Conservation (phyloP, 2,113 vertebrate species). For the Forbesichthys papilliferus region DNA sequence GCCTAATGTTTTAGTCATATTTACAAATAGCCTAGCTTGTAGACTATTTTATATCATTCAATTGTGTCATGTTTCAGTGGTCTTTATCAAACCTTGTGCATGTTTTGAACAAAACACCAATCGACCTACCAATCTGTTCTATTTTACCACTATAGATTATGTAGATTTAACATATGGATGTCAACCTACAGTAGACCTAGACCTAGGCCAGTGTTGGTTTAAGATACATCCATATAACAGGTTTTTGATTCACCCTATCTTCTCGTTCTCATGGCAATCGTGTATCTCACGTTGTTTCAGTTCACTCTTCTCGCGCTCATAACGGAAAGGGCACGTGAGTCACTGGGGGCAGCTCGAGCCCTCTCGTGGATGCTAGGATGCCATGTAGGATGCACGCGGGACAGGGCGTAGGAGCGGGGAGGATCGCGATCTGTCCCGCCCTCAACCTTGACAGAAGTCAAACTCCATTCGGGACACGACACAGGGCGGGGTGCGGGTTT, state of each 20-base stretch:
- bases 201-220: too few relatives aligned
- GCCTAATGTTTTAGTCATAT: not conserved
- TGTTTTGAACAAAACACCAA: conserved; percentile 9
- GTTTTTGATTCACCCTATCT: too few relatives aligned
- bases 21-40: not conserved
- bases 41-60: not conserved
- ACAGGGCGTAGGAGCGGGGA: too few relatives aligned
- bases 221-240: too few relatives aligned
- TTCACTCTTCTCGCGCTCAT: not conserved
- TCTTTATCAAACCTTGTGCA: conserved; percentile 9
- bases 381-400: not conserved
- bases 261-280: too few relatives aligned
- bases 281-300: not conserved
- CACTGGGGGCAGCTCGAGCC: not conserved
- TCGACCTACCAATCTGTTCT: not conserved
- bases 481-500: not conserved
- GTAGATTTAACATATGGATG: too few relatives aligned
- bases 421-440: not conserved
- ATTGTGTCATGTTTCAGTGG: conserved; percentile 4
- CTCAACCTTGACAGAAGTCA: not conserved
- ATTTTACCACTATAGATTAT: too few relatives aligned
- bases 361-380: not conserved
- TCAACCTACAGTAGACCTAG: too few relatives aligned
- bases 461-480: not conserved
- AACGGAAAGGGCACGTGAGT: conserved; percentile 1